Evolutionary conservation across 2,113 vertebrate genomes (phyloP), one percentile per base, ranked within the genome.

Genomic region (Sinocyclocheilus anophthalmus): DNA sequence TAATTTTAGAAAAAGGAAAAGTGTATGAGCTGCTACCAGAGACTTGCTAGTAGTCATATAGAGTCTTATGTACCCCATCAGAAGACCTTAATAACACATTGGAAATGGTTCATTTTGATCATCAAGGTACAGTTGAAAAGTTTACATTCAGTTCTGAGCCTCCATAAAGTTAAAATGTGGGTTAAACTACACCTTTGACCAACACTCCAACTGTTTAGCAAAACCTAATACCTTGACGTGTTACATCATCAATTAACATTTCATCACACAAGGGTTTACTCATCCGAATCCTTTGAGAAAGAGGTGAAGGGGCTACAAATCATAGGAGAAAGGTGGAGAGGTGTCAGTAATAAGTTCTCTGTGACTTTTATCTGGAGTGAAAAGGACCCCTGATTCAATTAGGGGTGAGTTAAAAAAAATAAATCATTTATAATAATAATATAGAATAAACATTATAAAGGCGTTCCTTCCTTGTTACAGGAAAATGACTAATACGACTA

Each of bases 111-210:
- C 88, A 63, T 86, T 77, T 84, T 61, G 83, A 87, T 85, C 81
- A 55, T 87, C 80, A 82, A 88, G 88, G 81, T 91, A 91, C 57
- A 85, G 85, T 75, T 83, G 82, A 88, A 90, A 91, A 84, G 86
- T 91, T 89, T 89, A 93, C 93, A 93, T 92, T 94, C 94, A 92
- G 57, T 92, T 92, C 93, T 88, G 90, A 92, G 90, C 91, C 88
- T 87, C 88, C 85, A 1, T 48, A 3, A 48, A 87, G 79, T 16
- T 76, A 11, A 83, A 26, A 42, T 84, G 84, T 89, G 86, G 81
- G 76, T 81, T 4, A 87, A 86, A 50, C 55, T 76, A 24, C 33
- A 16, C 7, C 16, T 8, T 26, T 24, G 53, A 45, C 77, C 42
- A n/a, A 24, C 50, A 10, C 33, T 81, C 50, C 39, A 59, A 33